Evolutionary conservation across 2,888 invertebrate species (phyloP).

Genomic region (Dendrolimus pini): DNA sequence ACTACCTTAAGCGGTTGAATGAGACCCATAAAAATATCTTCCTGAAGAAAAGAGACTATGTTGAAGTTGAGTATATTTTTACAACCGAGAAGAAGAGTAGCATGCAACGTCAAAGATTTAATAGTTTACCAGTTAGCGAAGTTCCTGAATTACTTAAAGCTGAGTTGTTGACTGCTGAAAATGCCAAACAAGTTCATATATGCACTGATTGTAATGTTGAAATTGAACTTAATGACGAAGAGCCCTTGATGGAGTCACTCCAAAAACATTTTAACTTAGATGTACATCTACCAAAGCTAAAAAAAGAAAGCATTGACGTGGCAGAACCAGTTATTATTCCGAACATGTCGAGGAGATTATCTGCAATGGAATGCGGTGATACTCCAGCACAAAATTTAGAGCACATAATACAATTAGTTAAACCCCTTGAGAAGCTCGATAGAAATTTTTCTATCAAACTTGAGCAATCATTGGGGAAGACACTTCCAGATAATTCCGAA

Average conservation of each 20-base stretch:
- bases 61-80: constrained; percentile 66
- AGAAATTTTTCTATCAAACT: constrained; percentile 46
- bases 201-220: constrained; percentile 65
- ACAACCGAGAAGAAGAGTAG: constrained; percentile 67
- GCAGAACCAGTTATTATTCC: constrained; percentile 59
- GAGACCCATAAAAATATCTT: constrained; percentile 51
- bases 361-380: constrained; percentile 55
- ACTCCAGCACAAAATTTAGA: constrained; percentile 41
- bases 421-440: constrained; percentile 51
- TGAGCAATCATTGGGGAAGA: constrained; percentile 45
- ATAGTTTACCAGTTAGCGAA: constrained; percentile 64
- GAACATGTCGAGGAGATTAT: constrained; percentile 61
- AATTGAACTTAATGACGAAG: constrained; percentile 61
- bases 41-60: constrained; percentile 48
- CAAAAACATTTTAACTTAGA: constrained; percentile 62
- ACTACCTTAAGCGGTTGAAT: constrained; percentile 47
- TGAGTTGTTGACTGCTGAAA: constrained; percentile 44
- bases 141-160: constrained; percentile 62
- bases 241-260: constrained; percentile 62
- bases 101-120: constrained; percentile 61
- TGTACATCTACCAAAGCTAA: constrained; percentile 54
- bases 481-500: constrained; percentile 61
- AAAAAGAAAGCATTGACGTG: constrained; percentile 62
- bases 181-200: constrained; percentile 62
- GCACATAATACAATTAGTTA: constrained; percentile 39